Base-by-base conservation (phyloP, 1,140 invertebrate genomes). In the Hirudo medicinalis region DNA sequence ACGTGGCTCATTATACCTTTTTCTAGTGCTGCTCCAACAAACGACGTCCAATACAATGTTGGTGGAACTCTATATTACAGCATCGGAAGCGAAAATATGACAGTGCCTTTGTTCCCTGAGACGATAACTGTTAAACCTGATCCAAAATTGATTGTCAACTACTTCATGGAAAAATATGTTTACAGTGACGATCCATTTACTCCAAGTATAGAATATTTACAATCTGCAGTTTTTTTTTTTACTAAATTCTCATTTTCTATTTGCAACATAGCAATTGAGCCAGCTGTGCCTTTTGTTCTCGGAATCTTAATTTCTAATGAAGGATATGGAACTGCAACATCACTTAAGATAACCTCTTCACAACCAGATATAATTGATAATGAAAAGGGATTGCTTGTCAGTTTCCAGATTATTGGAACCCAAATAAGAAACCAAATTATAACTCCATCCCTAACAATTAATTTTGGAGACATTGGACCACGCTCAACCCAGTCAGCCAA, bases 341-440 rank as follows among this genome's bases (percentile, higher is more conserved):
- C 73, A n/a, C 57, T 77, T 27, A 74, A 76, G 70, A 75, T 77
- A 60, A 73, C 76, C n/a, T 77, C 76, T 22, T 73, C 75, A n/a
- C 76, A 77, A 69, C 76, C 76, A 54, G 75, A 77, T 60, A 77
- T 77, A 60, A 75, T 76, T 67, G 76, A 76, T 72, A 77, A 77
- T 66, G 75, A 77, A 66, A 77, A 77, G 68, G 76, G 76, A 15
- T 60, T 77, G 63, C 69, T 77, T 5, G 54, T 77, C 27, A 69
- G 74, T 43, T 77, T 77, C 72, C 73, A 75, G 73, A 77, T 77
- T 54, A 74, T 75, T 54, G 75, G 72, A 29, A 75, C 75, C 17
- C 72, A 74, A 63, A n/a, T 77, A 17, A 74, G 72, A 6, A 70
- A 69, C 27, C 36, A 73, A n/a, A 70, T 70, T 17, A 54, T 75